Evolutionary conservation across 1,140 invertebrate genomes (phyloP).

Genomic region (Papilio machaon): DNA sequence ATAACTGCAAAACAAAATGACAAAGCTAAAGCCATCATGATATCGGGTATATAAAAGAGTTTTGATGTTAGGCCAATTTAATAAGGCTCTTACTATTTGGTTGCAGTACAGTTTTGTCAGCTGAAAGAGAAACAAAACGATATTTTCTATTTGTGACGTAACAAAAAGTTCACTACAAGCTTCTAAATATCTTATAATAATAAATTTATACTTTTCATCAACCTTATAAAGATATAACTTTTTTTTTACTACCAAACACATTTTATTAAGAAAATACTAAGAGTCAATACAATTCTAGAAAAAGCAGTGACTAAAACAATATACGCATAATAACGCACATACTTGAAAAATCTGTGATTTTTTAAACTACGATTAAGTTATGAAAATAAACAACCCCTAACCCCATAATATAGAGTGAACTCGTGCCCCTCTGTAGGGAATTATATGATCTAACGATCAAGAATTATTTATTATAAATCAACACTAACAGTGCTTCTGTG

Average conservation of each 20-base stretch:
- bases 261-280: not conserved
- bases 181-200: not conserved
- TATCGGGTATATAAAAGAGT: conserved; percentile 1
- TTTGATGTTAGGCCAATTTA: conserved; percentile 36
- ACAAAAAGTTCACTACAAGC: conserved; percentile 35
- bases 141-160: conserved; percentile 55
- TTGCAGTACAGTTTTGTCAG: conserved; percentile 78
- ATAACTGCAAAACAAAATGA: conserved; percentile 26
- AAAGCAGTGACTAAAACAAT: not conserved
- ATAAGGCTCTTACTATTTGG: conserved; percentile 74
- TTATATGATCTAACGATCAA: too few relatives aligned
- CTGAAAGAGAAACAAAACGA: conserved; percentile 74
- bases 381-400: too few relatives aligned
- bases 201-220: not conserved
- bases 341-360: not conserved
- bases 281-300: not conserved
- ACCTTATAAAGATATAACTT: too few relatives aligned
- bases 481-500: not conserved
- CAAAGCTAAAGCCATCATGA: conserved; percentile 6
- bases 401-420: too few relatives aligned
- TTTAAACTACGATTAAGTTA: not conserved
- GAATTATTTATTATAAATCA: not conserved
- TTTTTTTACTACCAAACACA: not conserved
- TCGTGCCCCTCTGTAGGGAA: too few relatives aligned
- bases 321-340: not conserved